phyloP scores from a whole-genome alignment of 2,113 vertebrate species.

The Percina caprodes region DNA sequence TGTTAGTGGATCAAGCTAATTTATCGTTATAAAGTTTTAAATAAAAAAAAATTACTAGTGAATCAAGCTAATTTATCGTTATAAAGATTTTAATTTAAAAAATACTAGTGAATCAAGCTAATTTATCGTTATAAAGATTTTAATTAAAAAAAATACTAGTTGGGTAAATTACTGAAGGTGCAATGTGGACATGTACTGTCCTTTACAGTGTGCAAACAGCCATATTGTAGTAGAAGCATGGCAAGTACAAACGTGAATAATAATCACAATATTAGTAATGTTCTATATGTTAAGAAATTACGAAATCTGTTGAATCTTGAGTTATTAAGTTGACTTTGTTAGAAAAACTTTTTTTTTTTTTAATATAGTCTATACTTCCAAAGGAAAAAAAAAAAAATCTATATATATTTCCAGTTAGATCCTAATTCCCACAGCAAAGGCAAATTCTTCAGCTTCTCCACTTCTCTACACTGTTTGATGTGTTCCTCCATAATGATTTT shows the following conservation, averaged over 20 bases:
- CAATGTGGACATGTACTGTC: background rate
- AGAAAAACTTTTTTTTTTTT: conserved; percentile 24
- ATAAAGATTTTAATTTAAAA: background rate
- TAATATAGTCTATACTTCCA: background rate
- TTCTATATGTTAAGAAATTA: background rate
- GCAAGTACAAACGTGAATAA: background rate
- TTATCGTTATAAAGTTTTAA: background rate
- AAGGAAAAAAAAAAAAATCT: background rate
- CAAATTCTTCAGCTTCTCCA: conserved; percentile 61
- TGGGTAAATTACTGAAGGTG: background rate
- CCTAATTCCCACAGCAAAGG: conserved; percentile 74
- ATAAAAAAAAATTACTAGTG: background rate
- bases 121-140: background rate
- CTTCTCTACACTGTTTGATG: conserved; percentile 73
- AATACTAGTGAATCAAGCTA: background rate
- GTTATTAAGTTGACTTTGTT: conserved; percentile 51
- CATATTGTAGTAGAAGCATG: background rate
- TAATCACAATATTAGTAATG: background rate
- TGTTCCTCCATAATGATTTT: conserved; percentile 76
- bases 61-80: background rate
- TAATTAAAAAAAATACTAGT: background rate
- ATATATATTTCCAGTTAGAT: conserved; percentile 58
- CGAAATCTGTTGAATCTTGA: conserved; percentile 36
- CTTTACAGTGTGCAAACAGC: background rate
- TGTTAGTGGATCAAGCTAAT: background rate